Percentiles rank a stretch among this genome's conserved stretches.
These are phyloP conservation scores for Ennomos fuscantarius DNA, from an alignment of 2,888 invertebrate genomes.

Conservation along the genomic window DNA sequence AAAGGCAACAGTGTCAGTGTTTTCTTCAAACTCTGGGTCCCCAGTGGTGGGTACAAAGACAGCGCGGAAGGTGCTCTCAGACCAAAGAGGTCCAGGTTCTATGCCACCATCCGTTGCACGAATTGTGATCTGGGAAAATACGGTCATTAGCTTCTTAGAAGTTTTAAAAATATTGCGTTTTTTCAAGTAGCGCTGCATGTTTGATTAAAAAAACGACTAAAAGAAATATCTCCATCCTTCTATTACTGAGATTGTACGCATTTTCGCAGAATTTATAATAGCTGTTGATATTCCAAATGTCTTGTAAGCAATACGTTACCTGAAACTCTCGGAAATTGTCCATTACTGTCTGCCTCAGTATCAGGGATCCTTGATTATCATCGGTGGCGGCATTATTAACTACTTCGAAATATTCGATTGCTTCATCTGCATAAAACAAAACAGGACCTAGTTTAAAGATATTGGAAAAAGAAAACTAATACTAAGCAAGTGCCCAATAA, in stretches of 20 bases:
- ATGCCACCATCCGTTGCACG: slow-evolving; percentile 79
- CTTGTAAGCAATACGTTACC: slow-evolving; percentile 46
- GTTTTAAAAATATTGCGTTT: no score
- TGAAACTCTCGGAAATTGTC: slow-evolving; percentile 64
- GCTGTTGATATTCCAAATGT: not conserved
- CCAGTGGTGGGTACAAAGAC: slow-evolving; percentile 78
- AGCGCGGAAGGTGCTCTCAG: slow-evolving; percentile 59
- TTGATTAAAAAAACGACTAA: no score
- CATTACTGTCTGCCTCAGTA: slow-evolving; percentile 54
- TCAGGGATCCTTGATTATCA: slow-evolving; percentile 51
- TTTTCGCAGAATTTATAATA: no score
- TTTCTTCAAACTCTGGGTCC: slow-evolving; percentile 67
- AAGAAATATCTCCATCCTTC: no score
- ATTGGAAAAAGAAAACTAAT: no score
- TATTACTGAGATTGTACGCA: no score
- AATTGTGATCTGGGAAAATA: slow-evolving; percentile 67
- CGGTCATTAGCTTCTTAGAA: no score
- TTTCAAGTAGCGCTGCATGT: no score
- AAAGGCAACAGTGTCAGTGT: slow-evolving; percentile 57
- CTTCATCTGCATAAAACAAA: slow-evolving; percentile 52
- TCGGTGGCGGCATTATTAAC: slow-evolving; percentile 60
- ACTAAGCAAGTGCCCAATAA: no score
- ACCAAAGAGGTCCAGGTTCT: slow-evolving; percentile 55
- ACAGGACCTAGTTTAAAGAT: not conserved
- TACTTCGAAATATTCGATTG: slow-evolving; percentile 64